Evolutionary conservation across 2,113 vertebrate species (phyloP), one percentile per base, ranked within the genome.

Genomic region (Oncorhynchus tshawytscha): DNA sequence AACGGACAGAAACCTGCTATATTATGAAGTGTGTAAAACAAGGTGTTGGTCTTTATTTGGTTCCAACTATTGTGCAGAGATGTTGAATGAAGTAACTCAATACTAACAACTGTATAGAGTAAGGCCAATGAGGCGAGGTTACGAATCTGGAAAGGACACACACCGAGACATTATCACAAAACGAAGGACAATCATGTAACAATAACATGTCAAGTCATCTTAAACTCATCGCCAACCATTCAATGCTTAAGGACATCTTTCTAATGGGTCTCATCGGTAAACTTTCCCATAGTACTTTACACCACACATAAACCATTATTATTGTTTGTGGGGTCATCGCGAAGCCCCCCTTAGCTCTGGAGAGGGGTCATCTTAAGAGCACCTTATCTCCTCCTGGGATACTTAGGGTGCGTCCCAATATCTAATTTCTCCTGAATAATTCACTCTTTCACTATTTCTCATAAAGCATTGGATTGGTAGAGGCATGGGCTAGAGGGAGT

Each of bases 111-210:
- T 9, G 29, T 8, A 11, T 45, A 45, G 39, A 12, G 39, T 2
- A n/a, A 13, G 3, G 29, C 25, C 22, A 7, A 8, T 18, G 13
- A 48, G 68, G 16, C 18, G 64, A 84, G 12, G 39, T 49, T 31
- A 62, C 66, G 68, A 24, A 72, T 81, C 62, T 25, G 74, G 51
- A 60, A 78, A 0, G 18, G 65, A 76, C 8, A 66, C 70, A 49
- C 67, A 22, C 67, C 3, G 22, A 81, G 80, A 84, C 81, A 78
- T 86, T 83, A 78, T 79, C 80, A 84, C 81, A 82, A 83, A 59
- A 81, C 16, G 12, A 73, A 81, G 48, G 78, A 83, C 84, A 73
- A 79, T 82, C 73, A 59, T 68, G 62, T 45, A 67, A 67, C 29
- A 67, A 29, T 29, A 68, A 68, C 67, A 68, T 48, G 5, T 74